Base-by-base conservation (phyloP, 2,797 vertebrate genomes). In the Acrossocheilus wenchowensis region DNA sequence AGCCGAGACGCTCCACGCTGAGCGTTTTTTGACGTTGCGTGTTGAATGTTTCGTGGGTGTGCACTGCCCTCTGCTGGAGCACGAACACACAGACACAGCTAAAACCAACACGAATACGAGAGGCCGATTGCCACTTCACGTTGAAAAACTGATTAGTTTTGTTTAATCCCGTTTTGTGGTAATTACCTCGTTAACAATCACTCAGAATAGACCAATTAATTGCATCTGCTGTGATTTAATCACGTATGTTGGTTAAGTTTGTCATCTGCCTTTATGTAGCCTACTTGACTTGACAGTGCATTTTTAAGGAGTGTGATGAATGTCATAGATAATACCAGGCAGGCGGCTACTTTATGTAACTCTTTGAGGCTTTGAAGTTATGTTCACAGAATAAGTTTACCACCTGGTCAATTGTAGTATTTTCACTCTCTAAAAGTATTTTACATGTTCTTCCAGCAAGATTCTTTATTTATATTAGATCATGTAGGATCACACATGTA, bases 51-150 rank as follows among this genome's bases (percentile, higher is more conserved):
- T 90, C 87, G 89, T 91, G 93, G 90, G 90, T 91, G 90, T 92
- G 86, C 92, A 94, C 94, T 95, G 95, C 95, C 94, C 95, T 95
- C 95, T 95, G 64, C 91, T 94, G 95, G 93, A 78, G 21, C n/a
- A 15, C 15, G 39, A 43, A n/a, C 30, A 82, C 39, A 78, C 21
- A 15, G 68, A 60, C 52, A 1, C 68, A 57, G 36, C 14, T 48
- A 14, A 34, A 80, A n/a, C 9, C 41, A 71, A 43, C 14, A 82
- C 34, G 4, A 34, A 82, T 71, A n/a, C 14, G 17, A 62, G 6
- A 26, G 30, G 19, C 14, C 23, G 11, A 17, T 48, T 41, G 30
- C 11, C 15, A 62, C 74, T 50, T 82, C 30, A 50, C 80, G 73
- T 41, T 43, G 41, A 66, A 64, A 57, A 52, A 14, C 72, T 68